Evolutionary conservation across 2,797 vertebrate species (phyloP).

Genomic region (Trichosurus vulpecula): DNA sequence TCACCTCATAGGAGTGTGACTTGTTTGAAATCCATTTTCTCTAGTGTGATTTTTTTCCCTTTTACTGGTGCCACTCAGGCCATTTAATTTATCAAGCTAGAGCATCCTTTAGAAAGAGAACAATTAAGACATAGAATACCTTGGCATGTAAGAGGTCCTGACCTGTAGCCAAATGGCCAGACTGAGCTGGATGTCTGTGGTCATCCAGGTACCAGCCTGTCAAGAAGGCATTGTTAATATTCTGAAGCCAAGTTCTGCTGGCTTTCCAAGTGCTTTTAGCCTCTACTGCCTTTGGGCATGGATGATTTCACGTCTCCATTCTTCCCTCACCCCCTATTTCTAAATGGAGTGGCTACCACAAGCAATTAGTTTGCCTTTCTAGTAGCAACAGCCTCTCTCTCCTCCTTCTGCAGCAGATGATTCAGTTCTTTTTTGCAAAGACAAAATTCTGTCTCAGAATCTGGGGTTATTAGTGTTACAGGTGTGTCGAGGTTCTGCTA

Average conservation of each 20-base stretch:
- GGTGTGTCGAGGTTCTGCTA: constrained; percentile 21
- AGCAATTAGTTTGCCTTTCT: background rate
- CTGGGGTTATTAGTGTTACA: fast-evolving
- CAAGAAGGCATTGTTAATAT: constrained; percentile 66
- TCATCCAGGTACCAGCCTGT: constrained; percentile 68
- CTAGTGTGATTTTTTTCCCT: background rate
- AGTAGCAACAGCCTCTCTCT: background rate
- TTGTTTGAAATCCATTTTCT: background rate
- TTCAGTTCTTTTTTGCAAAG: constrained; percentile 51
- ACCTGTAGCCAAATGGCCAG: constrained; percentile 78
- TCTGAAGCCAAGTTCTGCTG: background rate
- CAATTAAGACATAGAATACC: constrained; percentile 69
- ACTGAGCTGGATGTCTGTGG: constrained; percentile 45
- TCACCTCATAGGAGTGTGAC: background rate
- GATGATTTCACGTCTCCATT: fast-evolving
- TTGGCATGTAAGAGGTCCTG: constrained; percentile 68
- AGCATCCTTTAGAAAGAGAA: constrained; percentile 56
- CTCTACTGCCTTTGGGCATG: background rate
- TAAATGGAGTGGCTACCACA: fast-evolving
- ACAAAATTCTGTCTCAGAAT: background rate
- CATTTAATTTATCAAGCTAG: constrained; percentile 59
- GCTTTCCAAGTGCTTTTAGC: background rate
- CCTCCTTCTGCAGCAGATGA: background rate
- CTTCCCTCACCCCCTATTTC: background rate
- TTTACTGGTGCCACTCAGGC: background rate